Evolutionary conservation across 2,797 vertebrate genomes (phyloP).

Genomic region (Oreonectes daqikongensis): DNA sequence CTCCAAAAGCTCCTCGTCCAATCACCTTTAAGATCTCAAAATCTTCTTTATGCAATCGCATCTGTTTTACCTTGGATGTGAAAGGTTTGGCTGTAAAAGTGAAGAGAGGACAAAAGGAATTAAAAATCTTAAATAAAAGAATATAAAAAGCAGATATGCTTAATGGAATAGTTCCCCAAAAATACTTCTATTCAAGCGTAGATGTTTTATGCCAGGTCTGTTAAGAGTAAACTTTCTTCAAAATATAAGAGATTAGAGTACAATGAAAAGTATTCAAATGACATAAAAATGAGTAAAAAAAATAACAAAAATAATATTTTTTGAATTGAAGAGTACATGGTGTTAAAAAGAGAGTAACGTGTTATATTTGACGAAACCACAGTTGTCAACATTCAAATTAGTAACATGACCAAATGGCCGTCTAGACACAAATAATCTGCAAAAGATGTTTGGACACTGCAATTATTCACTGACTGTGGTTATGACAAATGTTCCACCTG

Average conservation of each 20-base stretch:
- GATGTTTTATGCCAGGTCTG: too few relatives aligned
- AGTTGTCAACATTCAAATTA: neutral
- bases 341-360: neutral
- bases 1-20: constrained; percentile 96
- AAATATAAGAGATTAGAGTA: too few relatives aligned
- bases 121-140: too few relatives aligned
- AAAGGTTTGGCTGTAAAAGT: constrained; percentile 90
- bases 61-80: constrained; percentile 95
- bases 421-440: constrained; percentile 11
- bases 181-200: too few relatives aligned
- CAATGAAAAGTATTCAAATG: too few relatives aligned
- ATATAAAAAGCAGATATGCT: too few relatives aligned
- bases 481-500: constrained; percentile 10
- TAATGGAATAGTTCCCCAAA: too few relatives aligned
- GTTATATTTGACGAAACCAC: neutral
- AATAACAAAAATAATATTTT: neutral
- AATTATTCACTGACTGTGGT: neutral
- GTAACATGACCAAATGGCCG: neutral
- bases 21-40: constrained; percentile 99
- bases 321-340: neutral
- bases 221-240: too few relatives aligned
- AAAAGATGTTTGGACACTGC: neutral
- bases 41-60: constrained; percentile 96
- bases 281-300: neutral
- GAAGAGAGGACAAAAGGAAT: neutral